Percentiles rank a stretch among this genome's conserved stretches.
Conservation (phyloP, 2,888 invertebrate genomes). For the Periphyllus acericola region DNA sequence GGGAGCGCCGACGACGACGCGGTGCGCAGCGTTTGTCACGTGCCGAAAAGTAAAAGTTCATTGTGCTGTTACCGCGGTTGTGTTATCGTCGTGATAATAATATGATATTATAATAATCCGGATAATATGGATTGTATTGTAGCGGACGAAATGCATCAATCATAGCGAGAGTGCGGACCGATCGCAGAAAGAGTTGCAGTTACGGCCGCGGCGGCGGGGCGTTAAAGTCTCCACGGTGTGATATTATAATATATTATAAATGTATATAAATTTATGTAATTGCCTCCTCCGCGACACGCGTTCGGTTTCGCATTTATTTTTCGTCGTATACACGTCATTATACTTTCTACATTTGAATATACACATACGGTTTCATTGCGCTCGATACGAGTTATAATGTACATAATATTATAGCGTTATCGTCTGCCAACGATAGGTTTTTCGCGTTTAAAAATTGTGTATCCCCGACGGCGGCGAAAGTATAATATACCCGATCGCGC, state of each 20-base stretch:
- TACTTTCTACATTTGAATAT: conserved; percentile 35
- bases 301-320: conserved; percentile 6
- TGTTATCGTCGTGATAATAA: neutral
- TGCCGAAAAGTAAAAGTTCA: conserved; percentile 45
- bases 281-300: neutral
- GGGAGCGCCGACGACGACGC: neutral
- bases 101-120: conserved; percentile 4
- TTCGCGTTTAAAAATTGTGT: conserved; percentile 1
- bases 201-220: conserved; percentile 4
- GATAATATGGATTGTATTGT: neutral
- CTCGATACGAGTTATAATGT: neutral
- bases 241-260: neutral
- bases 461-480: conserved; percentile 57
- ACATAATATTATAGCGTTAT: conserved; percentile 2
- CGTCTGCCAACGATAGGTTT: neutral
- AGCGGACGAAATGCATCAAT: conserved; percentile 24
- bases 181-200: neutral
- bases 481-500: conserved; percentile 3
- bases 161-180: conserved; percentile 29
- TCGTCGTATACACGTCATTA: neutral
- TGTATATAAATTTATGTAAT: neutral
- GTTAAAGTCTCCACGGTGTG: conserved; percentile 20
- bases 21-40: neutral
- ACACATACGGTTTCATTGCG: neutral
- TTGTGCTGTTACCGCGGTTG: neutral